Conservation (phyloP, 1,140 invertebrate species). For the Drosophila kanapiae region DNA sequence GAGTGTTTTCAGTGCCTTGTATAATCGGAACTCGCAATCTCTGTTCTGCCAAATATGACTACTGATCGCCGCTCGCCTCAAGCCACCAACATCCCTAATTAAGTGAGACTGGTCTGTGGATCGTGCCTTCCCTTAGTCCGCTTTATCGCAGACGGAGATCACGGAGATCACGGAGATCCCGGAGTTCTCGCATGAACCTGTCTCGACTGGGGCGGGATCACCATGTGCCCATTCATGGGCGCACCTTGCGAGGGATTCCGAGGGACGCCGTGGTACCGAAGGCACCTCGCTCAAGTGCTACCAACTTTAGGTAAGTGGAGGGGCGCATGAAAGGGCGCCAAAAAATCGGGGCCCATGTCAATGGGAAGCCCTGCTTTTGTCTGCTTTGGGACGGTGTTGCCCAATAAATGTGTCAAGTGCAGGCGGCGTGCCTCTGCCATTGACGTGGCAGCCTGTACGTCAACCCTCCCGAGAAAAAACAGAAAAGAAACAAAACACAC, state of each 20-base stretch:
- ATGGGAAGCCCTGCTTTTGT: conserved; percentile 74
- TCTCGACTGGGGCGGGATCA: neutral
- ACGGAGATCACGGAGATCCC: conserved; percentile 24
- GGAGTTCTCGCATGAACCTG: conserved; percentile 5
- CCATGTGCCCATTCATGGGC: conserved; percentile 1
- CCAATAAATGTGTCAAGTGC: conserved; percentile 82
- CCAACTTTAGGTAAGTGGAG: conserved; percentile 40
- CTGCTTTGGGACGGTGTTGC: conserved; percentile 55
- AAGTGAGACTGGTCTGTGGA: conserved; percentile 12
- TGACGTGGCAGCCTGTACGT: conserved; percentile 67
- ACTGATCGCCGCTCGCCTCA: conserved; percentile 16
- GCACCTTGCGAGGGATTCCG: conserved; percentile 13
- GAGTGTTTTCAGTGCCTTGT: conserved; percentile 8
- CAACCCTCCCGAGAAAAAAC: conserved; percentile 32
- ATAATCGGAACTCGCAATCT: conserved; percentile 22
- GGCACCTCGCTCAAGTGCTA: conserved; percentile 33
- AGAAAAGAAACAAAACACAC: conserved; percentile 10
- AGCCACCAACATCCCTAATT: conserved; percentile 17
- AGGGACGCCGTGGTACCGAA: neutral
- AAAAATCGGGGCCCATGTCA: conserved; percentile 34
- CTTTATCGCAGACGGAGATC: conserved; percentile 31
- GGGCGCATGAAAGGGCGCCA: neutral
- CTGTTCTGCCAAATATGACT: conserved; percentile 34
- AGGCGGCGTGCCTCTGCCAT: conserved; percentile 72
- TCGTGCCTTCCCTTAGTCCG: conserved; percentile 35